phyloP scores from a whole-genome alignment of 1,140 invertebrate species.

The Sinella curviseta region DNA sequence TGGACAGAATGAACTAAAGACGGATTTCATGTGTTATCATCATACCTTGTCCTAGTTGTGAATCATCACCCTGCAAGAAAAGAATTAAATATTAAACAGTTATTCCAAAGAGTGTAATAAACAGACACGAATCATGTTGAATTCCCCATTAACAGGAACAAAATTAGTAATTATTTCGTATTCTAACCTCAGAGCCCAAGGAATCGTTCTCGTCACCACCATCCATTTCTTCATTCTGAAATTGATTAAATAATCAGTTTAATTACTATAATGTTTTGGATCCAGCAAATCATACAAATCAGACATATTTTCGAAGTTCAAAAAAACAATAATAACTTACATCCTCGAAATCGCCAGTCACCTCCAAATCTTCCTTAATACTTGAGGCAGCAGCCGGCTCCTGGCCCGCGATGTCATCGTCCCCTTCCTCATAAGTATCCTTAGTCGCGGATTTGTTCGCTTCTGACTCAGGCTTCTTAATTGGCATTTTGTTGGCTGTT shows the following conservation, averaged over 20 bases:
- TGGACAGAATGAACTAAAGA: neutral
- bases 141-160: neutral
- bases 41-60: constrained; percentile 19
- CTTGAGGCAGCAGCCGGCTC: neutral
- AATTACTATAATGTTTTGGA: too few species aligned
- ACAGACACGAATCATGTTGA: neutral
- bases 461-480: neutral
- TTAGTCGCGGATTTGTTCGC: neutral
- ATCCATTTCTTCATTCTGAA: constrained; percentile 24
- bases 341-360: neutral
- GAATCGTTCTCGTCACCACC: constrained; percentile 28
- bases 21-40: neutral
- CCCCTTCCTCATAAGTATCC: neutral
- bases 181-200: neutral
- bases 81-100: neutral
- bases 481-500: neutral
- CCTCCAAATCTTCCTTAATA: neutral
- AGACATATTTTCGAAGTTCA: too few species aligned
- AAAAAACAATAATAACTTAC: too few species aligned
- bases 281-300: too few species aligned
- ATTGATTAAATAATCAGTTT: neutral
- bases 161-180: too few species aligned
- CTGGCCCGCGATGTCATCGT: neutral
- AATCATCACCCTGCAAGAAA: neutral
- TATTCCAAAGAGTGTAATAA: neutral